These are phyloP conservation scores for Muscicapa striata DNA, from an alignment of 2,797 vertebrate genomes.

Conservation along the genomic window DNA sequence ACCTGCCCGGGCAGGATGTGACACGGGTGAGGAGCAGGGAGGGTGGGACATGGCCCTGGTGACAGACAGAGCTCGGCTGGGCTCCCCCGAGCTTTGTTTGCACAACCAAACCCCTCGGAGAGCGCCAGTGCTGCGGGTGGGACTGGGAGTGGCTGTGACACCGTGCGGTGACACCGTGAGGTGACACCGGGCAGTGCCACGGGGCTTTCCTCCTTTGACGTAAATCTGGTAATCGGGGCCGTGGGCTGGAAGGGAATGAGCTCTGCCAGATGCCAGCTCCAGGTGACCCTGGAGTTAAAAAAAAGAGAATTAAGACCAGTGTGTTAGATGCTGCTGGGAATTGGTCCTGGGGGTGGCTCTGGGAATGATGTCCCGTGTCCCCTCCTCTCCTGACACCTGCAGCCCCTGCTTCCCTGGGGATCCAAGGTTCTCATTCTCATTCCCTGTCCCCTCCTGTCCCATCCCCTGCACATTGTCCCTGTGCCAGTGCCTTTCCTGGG, in stretches of 20 bases:
- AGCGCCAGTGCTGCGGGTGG: not conserved
- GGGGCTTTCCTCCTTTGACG: not conserved
- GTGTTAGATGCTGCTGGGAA: not conserved
- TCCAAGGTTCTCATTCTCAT: not conserved
- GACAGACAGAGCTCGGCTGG: not conserved
- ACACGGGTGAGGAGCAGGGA: not conserved
- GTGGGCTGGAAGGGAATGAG: not conserved
- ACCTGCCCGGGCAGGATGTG: not conserved
- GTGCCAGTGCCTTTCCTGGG: not conserved
- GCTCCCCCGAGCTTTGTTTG: not conserved
- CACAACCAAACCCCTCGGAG: not conserved
- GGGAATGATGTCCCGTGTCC: rapidly evolving
- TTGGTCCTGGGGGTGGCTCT: not conserved
- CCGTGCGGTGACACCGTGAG: not conserved
- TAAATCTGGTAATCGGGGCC: not conserved
- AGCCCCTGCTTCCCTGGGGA: no score
- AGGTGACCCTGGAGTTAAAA: not conserved
- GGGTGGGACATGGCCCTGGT: not conserved
- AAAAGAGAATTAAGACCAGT: not conserved
- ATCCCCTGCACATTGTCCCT: not conserved
- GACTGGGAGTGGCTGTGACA: not conserved
- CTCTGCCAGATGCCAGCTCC: not conserved
- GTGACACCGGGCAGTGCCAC: not conserved
- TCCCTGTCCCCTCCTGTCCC: not conserved
- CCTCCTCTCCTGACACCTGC: not conserved